Percentiles rank a stretch among this genome's conserved stretches.
Evolutionary conservation across 2,888 invertebrate species (phyloP).

Genomic region (Rhogogaster chlorosoma): DNA sequence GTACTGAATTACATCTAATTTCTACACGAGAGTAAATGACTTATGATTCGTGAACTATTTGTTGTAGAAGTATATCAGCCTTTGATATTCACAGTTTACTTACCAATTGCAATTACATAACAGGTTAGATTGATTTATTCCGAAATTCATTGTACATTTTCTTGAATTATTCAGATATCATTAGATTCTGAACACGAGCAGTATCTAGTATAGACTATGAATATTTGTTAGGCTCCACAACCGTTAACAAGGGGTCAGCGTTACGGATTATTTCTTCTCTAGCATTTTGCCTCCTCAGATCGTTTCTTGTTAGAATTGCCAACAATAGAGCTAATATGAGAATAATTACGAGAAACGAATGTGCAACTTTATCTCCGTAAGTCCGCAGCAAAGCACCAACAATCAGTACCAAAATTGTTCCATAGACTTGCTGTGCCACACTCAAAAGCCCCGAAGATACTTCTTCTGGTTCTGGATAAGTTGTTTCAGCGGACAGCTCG

Average conservation of each 20-base stretch:
- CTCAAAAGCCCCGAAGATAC: not conserved
- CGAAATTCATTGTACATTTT: not conserved
- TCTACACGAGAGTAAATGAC: too few species aligned
- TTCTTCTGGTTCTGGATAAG: constrained; percentile 26
- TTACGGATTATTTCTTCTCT: not conserved
- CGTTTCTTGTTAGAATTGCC: not conserved
- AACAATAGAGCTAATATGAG: not conserved
- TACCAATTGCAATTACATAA: too few species aligned
- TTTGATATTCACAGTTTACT: too few species aligned
- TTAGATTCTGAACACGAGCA: not conserved
- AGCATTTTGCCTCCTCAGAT: not conserved
- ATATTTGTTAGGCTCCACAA: not conserved
- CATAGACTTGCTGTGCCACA: constrained; percentile 11
- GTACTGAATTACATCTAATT: too few species aligned
- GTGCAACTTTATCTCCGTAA: constrained; percentile 6
- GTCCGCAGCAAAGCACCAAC: not conserved
- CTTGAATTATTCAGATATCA: not conserved
- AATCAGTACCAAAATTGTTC: not conserved
- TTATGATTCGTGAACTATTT: too few species aligned
- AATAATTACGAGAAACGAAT: not conserved
- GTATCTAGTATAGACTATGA: not conserved
- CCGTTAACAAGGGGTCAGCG: not conserved
- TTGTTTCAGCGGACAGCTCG: not conserved
- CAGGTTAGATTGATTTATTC: too few species aligned
- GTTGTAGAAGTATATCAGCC: too few species aligned